Evolutionary conservation across 2,888 invertebrate genomes (phyloP).

Genomic region (Thyatira batis): DNA sequence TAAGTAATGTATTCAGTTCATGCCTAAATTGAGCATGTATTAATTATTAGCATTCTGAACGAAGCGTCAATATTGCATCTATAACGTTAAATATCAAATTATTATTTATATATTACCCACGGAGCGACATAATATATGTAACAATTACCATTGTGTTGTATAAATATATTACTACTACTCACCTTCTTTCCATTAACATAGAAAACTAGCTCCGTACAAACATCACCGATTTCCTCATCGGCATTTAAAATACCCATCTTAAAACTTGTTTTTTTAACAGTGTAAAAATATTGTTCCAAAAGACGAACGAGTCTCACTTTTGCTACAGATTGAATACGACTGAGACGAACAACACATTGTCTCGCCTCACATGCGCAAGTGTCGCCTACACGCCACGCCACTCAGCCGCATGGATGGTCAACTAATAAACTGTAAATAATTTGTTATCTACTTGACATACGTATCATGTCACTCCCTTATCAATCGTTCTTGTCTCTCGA

Average conservation of each 20-base stretch:
- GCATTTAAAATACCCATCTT: slow-evolving; percentile 64
- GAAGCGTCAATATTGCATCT: too few species aligned
- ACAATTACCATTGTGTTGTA: background rate
- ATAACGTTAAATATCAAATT: too few species aligned
- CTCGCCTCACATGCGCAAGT: background rate
- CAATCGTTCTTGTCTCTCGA: slow-evolving; percentile 1
- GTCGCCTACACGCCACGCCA: slow-evolving; percentile 14
- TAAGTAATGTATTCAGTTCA: too few species aligned
- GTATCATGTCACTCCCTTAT: slow-evolving; percentile 18
- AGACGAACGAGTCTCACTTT: slow-evolving; percentile 31
- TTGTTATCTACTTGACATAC: slow-evolving; percentile 24
- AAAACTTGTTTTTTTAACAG: slow-evolving; percentile 14
- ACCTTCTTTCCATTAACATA: slow-evolving; percentile 80
- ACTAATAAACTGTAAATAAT: slow-evolving; percentile 24
- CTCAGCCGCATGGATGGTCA: slow-evolving; percentile 15
- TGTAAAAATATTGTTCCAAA: slow-evolving; percentile 6
- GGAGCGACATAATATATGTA: background rate
- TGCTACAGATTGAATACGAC: slow-evolving; percentile 25
- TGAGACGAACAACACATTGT: slow-evolving; percentile 18
- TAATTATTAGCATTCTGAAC: too few species aligned
- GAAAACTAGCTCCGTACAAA: slow-evolving; percentile 64
- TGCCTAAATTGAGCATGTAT: too few species aligned
- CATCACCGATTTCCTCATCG: slow-evolving; percentile 56
- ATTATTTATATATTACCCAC: background rate
- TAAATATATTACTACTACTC: slow-evolving; percentile 14